phyloP scores from a whole-genome alignment of 2,113 vertebrate genomes.

The Zapus hudsonius region DNA sequence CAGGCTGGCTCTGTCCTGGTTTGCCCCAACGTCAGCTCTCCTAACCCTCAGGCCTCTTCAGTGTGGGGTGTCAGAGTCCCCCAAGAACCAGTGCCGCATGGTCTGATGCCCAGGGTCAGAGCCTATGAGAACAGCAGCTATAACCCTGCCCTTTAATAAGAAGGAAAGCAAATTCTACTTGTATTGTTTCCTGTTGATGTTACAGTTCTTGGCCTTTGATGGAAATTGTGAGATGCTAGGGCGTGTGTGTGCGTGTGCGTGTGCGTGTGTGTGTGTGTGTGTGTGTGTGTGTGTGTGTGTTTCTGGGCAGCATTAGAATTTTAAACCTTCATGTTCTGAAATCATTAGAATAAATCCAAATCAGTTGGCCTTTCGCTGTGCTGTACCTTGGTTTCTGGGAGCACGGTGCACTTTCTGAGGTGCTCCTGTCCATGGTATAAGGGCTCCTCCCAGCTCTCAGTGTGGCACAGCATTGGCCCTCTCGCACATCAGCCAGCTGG shows the following conservation, averaged over 20 bases:
- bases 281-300: no score
- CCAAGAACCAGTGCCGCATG: background rate
- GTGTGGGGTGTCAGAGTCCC: no score
- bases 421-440: accelerated
- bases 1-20: no score
- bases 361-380: accelerated
- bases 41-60: no score
- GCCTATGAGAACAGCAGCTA: background rate
- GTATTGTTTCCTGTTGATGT: background rate
- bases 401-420: accelerated
- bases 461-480: accelerated
- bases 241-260: background rate
- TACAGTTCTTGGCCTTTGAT: background rate
- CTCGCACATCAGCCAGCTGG: accelerated
- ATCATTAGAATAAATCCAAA: background rate
- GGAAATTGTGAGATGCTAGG: background rate
- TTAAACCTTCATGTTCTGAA: background rate
- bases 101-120: accelerated
- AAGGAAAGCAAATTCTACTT: background rate
- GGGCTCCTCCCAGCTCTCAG: no score
- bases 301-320: background rate
- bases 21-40: background rate
- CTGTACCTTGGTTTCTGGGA: accelerated
- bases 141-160: background rate
- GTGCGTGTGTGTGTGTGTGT: background rate